A percentile compares a stretch with the other conserved stretches of the same genome.
Conservation (phyloP, 2,797 vertebrate species). For the Hydrophis major region DNA sequence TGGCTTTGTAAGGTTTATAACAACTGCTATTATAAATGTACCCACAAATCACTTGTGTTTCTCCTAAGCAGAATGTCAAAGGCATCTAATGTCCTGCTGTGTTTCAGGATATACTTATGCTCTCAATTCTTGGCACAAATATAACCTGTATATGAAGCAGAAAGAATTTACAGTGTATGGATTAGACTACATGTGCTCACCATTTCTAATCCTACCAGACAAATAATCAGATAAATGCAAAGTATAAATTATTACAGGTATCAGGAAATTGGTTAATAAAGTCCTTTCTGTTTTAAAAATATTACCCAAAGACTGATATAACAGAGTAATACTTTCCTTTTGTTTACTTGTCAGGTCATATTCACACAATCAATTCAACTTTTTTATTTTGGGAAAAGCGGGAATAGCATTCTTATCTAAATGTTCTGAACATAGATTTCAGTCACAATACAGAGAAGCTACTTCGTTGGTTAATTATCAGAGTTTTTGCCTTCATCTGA, state of each 20-base stretch:
- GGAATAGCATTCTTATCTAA: neutral
- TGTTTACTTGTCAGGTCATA: neutral
- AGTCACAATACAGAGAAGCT: neutral
- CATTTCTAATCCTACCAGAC: neutral
- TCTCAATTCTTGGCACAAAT: neutral
- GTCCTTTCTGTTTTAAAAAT: neutral
- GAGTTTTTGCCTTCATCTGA: neutral
- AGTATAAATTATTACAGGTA: neutral
- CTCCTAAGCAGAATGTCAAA: neutral
- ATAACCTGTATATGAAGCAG: neutral
- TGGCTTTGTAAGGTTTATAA: neutral
- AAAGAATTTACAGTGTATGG: neutral
- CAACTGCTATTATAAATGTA: neutral
- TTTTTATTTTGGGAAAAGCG: neutral
- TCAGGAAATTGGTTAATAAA: neutral
- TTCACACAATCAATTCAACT: neutral
- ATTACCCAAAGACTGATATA: neutral
- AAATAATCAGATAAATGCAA: neutral
- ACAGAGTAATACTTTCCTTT: neutral
- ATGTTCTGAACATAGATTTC: neutral
- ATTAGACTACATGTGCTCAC: neutral
- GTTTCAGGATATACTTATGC: neutral
- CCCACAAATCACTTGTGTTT: neutral
- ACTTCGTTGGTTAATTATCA: neutral
- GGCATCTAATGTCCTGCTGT: neutral